Evolutionary conservation across 2,797 vertebrate species (phyloP), one percentile per base, ranked within the genome.

Genomic region (Sarcophilus harrisii): DNA sequence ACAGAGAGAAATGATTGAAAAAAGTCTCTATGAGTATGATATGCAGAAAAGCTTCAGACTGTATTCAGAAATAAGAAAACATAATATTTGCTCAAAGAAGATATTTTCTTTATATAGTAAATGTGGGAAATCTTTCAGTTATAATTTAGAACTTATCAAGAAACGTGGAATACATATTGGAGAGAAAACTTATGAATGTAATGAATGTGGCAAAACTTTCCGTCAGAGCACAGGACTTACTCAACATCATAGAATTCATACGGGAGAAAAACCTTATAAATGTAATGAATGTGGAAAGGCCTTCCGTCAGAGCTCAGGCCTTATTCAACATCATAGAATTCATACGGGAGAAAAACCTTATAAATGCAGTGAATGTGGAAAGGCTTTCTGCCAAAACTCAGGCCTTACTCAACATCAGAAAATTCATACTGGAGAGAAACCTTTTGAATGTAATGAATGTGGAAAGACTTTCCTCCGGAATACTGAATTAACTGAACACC

Each of bases 331-430:
- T 38, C 95, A 97, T 21, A 91, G 97, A 54, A 97, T 96, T 52
- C 97, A 98, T 38, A 98, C 97, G 29, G 98, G 97, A 9, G 98
- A 98, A 91, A 97, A 95, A 92, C 98, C 98, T n/a, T 98, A 97
- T 45, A 97, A 96, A 94, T 98, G 98, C 94, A 96, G 96, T 28
- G 97, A 97, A 27, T 98, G 98, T 87, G 97, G 97, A 16, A 98
- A 98, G 57, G 96, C 95, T 93, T 95, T 95, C 73, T 54, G 73
- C 57, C 94, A 95, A 91, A 92, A 87, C 30, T 95, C 94, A 32
- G 91, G 81, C 91, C 94, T 95, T 16, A 92, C 92, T 0, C 96
- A 98, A 58, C 97, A 98, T 11, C 96, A 96, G 10, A 98, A 97
- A 92, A 97, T 97, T 24, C 98, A 98, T 91, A 97, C 98, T 0